Evolutionary conservation across 2,888 invertebrate species (phyloP).

Genomic region (Tipula unca): DNA sequence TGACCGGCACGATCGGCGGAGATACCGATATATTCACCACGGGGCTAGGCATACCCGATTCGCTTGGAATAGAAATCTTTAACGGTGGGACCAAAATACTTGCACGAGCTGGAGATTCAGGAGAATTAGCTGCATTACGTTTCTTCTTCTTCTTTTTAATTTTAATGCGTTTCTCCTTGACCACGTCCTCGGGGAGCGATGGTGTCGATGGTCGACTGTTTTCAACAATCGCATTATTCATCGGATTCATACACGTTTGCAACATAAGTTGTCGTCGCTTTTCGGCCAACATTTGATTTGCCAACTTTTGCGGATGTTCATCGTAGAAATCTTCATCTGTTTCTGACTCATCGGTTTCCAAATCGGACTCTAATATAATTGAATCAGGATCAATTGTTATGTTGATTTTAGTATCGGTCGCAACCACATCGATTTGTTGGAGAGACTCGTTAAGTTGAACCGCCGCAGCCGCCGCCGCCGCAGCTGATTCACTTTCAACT

Average conservation of each 20-base stretch:
- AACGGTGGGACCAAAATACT: constrained; percentile 45
- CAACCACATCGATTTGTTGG: constrained; percentile 40
- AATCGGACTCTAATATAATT: constrained; percentile 68
- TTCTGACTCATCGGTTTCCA: constrained; percentile 76
- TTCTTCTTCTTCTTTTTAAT: constrained; percentile 61
- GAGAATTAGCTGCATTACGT: constrained; percentile 43
- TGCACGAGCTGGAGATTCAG: constrained; percentile 28
- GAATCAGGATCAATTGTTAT: constrained; percentile 49
- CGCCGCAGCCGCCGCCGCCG: constrained; percentile 43
- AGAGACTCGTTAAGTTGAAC: neutral
- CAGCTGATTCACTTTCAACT: constrained; percentile 29
- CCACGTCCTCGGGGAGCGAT: constrained; percentile 43
- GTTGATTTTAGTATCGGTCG: constrained; percentile 35
- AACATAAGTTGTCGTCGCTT: constrained; percentile 62
- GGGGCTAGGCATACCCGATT: neutral
- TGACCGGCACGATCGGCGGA: neutral
- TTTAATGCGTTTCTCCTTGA: constrained; percentile 45
- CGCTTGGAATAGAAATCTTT: constrained; percentile 38
- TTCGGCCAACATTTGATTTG: constrained; percentile 62
- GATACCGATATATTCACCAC: neutral
- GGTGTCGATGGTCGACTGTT: constrained; percentile 58
- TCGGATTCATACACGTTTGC: constrained; percentile 53
- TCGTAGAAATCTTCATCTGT: constrained; percentile 87
- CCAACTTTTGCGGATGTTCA: constrained; percentile 66
- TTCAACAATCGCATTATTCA: constrained; percentile 52